Conservation (phyloP, 2,797 vertebrate species). For the Buceros bicornis region DNA sequence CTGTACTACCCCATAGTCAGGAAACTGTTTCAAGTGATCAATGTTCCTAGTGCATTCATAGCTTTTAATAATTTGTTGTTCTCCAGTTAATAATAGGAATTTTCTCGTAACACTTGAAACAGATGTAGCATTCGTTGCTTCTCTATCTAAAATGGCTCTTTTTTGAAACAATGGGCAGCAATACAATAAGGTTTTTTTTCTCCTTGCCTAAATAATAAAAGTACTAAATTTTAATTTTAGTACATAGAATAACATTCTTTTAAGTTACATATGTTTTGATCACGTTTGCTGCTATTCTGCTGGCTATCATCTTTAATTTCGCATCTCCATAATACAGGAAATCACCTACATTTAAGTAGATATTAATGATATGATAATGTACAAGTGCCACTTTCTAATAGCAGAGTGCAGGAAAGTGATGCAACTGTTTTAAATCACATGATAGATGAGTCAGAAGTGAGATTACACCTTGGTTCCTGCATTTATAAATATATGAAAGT, state of each 20-base stretch:
- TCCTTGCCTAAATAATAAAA: background rate
- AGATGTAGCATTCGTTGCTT: background rate
- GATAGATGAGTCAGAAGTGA: background rate
- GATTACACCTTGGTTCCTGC: background rate
- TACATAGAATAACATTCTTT: background rate
- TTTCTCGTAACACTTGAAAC: background rate
- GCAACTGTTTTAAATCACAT: background rate
- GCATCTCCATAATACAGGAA: background rate
- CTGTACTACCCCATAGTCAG: background rate
- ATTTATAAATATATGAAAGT: background rate
- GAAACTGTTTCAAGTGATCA: background rate
- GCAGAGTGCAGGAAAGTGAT: background rate
- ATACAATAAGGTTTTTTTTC: background rate
- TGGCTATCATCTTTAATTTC: background rate
- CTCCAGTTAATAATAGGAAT: background rate
- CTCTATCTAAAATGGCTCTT: background rate
- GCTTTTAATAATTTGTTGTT: background rate
- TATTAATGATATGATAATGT: background rate
- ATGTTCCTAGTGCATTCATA: background rate
- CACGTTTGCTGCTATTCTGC: background rate
- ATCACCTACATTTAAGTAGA: background rate
- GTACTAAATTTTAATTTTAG: background rate
- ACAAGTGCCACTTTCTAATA: background rate
- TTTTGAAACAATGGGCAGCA: background rate
- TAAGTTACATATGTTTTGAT: background rate